These are phyloP conservation scores for Cinclus cinclus DNA, from an alignment of 2,113 vertebrate species.

Conservation along the genomic window DNA sequence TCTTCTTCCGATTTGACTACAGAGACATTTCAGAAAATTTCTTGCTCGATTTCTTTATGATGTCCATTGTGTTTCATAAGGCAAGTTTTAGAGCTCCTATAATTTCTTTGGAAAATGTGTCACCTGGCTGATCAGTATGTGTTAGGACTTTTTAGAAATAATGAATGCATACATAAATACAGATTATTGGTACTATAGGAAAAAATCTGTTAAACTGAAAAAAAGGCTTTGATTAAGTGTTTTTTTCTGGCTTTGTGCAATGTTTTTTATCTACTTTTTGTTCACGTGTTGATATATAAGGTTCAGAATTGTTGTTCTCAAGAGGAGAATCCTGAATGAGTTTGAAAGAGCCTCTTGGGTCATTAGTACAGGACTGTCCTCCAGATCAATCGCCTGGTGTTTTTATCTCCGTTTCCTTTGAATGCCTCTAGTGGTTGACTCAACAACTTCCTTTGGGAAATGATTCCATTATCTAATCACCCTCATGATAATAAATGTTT, in stretches of 20 bases:
- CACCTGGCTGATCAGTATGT: neutral
- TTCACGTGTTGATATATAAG: neutral
- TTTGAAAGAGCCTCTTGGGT: constrained; percentile 36
- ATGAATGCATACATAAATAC: neutral
- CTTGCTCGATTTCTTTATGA: constrained; percentile 94
- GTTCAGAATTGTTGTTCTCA: neutral
- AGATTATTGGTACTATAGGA: neutral
- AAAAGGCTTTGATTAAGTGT: neutral
- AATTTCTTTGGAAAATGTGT: neutral
- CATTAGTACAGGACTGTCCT: constrained; percentile 19
- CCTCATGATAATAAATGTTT: constrained; percentile 53
- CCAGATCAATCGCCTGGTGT: constrained; percentile 14
- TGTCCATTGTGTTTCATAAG: constrained; percentile 95
- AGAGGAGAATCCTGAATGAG: constrained; percentile 2
- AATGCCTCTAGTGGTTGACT: constrained; percentile 44
- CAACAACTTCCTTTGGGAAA: constrained; percentile 62
- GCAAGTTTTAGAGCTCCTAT: constrained; percentile 65
- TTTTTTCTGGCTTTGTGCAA: neutral
- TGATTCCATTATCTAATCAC: constrained; percentile 60
- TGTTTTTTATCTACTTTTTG: neutral
- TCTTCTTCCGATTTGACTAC: constrained; percentile 97
- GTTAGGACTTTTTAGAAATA: neutral
- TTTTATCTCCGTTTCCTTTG: constrained; percentile 58
- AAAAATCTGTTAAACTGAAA: neutral
- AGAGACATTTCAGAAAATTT: constrained; percentile 91